Conservation (phyloP, 2,888 invertebrate species). For the Diabrotica balteata region DNA sequence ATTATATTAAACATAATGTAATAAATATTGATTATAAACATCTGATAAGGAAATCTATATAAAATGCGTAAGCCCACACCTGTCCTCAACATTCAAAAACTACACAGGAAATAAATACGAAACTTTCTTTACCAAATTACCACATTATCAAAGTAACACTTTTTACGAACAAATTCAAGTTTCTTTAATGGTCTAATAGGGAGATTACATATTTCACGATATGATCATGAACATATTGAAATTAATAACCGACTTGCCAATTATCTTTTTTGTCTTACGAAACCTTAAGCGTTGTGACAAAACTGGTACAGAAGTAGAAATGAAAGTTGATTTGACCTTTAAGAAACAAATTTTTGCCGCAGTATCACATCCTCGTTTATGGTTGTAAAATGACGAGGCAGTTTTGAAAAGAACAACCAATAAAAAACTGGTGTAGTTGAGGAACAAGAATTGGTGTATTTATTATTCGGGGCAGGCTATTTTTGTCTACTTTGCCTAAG, state of each 20-base stretch:
- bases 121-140: slow-evolving; percentile 6
- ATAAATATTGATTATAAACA: no score
- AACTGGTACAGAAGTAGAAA: slow-evolving; percentile 12
- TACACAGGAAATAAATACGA: neutral
- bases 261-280: slow-evolving; percentile 7
- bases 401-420: no score
- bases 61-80: no score
- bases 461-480: no score
- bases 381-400: neutral
- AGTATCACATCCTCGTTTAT: slow-evolving; percentile 4
- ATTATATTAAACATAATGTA: neutral
- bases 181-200: neutral
- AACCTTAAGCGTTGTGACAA: neutral
- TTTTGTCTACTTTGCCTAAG: no score
- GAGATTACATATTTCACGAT: slow-evolving; percentile 1
- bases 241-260: slow-evolving; percentile 8
- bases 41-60: no score
- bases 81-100: neutral
- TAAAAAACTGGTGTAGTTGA: no score
- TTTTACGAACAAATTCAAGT: neutral
- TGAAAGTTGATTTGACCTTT: slow-evolving; percentile 15
- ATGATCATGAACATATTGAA: slow-evolving; percentile 8
- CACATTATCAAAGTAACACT: neutral
- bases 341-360: neutral
- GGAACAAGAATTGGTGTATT: no score